Evolutionary conservation across 2,797 vertebrate genomes (phyloP).

Genomic region (Vipera ursinii): DNA sequence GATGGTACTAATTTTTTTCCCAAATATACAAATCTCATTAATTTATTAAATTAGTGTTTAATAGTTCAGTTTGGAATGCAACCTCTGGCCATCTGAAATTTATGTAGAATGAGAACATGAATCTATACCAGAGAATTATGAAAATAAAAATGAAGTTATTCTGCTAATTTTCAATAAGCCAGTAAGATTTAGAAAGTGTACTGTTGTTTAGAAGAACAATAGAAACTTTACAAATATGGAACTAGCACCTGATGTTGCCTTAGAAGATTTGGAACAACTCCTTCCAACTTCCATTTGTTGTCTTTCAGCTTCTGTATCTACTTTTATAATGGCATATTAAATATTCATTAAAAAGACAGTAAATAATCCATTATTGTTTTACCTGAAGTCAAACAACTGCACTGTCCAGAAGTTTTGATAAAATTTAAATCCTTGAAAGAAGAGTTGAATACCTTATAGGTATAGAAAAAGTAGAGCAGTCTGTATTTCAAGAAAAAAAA

Average conservation of each 20-base stretch:
- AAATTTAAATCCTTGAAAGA: background rate
- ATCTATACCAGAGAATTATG: background rate
- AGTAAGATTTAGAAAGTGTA: background rate
- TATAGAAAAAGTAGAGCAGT: background rate
- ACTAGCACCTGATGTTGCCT: background rate
- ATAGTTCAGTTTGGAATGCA: background rate
- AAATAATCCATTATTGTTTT: background rate
- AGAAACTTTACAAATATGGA: background rate
- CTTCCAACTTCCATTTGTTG: background rate
- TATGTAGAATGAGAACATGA: background rate
- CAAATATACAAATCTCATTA: background rate
- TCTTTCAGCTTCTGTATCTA: background rate
- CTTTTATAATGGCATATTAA: background rate
- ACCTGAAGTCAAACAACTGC: background rate
- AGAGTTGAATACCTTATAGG: background rate
- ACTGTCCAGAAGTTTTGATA: background rate
- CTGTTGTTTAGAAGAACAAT: background rate
- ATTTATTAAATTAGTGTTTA: background rate
- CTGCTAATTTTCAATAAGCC: background rate
- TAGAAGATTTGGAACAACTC: background rate
- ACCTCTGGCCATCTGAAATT: background rate
- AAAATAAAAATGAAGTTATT: background rate
- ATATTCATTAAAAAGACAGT: background rate
- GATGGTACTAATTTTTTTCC: slow-evolving; percentile 8
- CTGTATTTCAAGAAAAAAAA: background rate